Base-by-base conservation (phyloP, 2,888 invertebrate genomes). In the Hyalella azteca region DNA sequence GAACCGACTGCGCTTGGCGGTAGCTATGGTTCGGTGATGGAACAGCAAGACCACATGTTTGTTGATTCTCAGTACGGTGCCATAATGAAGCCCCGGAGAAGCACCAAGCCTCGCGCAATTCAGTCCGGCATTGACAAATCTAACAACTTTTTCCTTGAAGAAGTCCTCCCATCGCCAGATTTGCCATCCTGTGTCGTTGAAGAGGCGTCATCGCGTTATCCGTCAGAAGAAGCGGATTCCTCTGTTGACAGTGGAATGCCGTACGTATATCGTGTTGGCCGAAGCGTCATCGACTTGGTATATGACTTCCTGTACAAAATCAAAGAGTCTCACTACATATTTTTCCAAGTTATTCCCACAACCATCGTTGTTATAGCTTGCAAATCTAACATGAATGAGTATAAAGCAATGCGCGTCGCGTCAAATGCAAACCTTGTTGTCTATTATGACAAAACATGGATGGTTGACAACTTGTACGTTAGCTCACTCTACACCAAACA, bases 201-300 rank as follows among this genome's bases (percentile, higher is more conserved):
- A 26, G 75, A 75, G 29, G 45, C 36, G 9, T 75, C 75, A 0
- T 45, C 40, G 3, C 15, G 75, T 29, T 75, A 75, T 45, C 40
- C 75, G n/a, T 41, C 40, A 41, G 75, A 75, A 41, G 75, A 75
- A 45, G 45, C n/a, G 2, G 75, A 75, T 39, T 45, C 75, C 19
- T 40, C 75, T 13, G 45, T 75, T 45, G 75, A 75, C 75, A 75
- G 45, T 75, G 75, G 75, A 2, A 75, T 75, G 75, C 75, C 75
- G 3, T 75, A 75, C 26, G 75, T 45, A 11, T 75, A 75, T 45
- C 75, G 75, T 2, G 45, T 75, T 19, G 45, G 45, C 22, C 29
- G 75, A n/a, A 45, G 29, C 29, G 45, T 75, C 22, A 26, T 75
- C 9, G 45, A 41, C 40, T 26, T 45, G 41, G 41, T 75, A 32